These are phyloP conservation scores for Andrena minutula DNA, from an alignment of 2,888 invertebrate genomes.

Conservation along the genomic window DNA sequence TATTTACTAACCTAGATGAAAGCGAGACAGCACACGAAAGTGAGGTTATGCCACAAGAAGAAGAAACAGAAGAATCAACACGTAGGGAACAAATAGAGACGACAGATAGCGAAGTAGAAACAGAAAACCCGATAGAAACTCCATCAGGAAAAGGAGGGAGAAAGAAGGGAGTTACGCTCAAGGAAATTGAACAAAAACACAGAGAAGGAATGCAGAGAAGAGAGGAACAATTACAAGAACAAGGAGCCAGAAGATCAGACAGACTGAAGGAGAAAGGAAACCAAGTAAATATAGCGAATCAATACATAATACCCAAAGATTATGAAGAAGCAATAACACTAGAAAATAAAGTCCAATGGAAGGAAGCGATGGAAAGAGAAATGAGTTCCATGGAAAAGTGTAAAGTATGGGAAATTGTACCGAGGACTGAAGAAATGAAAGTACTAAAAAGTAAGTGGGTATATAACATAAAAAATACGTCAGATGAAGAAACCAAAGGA, in stretches of 20 bases:
- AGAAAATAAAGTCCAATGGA: neutral
- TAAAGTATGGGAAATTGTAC: slow-evolving; percentile 9
- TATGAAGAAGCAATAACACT: slow-evolving; percentile 1
- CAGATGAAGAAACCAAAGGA: too few species aligned
- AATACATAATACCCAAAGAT: neutral
- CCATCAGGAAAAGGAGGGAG: too few species aligned
- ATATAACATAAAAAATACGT: slow-evolving; percentile 5
- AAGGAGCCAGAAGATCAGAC: neutral
- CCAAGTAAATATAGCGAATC: too few species aligned
- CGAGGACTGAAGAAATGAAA: neutral
- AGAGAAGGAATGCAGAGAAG: neutral
- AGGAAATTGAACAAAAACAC: too few species aligned
- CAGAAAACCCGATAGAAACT: too few species aligned
- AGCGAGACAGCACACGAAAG: too few species aligned
- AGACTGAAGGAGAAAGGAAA: neutral
- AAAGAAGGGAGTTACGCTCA: too few species aligned
- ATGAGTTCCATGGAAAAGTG: neutral
- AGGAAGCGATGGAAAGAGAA: slow-evolving; percentile 1
- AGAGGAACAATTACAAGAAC: neutral
- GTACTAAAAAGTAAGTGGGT: slow-evolving; percentile 12
- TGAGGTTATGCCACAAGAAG: too few species aligned
- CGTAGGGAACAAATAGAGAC: too few species aligned
- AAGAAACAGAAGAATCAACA: too few species aligned
- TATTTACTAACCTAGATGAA: too few species aligned
- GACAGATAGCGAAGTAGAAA: too few species aligned